phyloP scores from a whole-genome alignment of 2,113 vertebrate genomes.

The Ochotona curzoniae region DNA sequence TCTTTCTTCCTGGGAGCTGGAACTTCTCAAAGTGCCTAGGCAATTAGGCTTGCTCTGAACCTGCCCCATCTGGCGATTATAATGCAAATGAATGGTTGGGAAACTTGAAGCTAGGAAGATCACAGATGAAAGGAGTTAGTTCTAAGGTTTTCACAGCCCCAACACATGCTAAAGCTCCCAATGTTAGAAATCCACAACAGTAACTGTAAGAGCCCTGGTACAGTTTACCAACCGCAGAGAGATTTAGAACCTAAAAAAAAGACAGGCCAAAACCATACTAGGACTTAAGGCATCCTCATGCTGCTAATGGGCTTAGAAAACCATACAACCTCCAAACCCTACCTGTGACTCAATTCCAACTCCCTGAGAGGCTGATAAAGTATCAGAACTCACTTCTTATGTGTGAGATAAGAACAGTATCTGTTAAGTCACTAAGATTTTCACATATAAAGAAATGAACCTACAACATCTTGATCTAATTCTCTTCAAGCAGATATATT shows the following conservation, averaged over 20 bases:
- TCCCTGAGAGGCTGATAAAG: background rate
- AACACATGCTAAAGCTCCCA: background rate
- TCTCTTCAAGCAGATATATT: constrained; percentile 1
- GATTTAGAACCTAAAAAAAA: background rate
- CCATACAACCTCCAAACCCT: background rate
- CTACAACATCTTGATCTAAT: constrained; percentile 1
- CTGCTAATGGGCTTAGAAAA: background rate
- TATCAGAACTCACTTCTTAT: background rate
- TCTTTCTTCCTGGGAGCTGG: background rate
- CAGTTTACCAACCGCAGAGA: background rate
- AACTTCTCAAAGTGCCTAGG: background rate
- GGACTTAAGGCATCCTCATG: background rate
- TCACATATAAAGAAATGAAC: constrained; percentile 6
- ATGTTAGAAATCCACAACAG: background rate
- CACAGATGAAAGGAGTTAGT: background rate
- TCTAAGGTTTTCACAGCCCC: background rate
- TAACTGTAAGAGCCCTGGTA: background rate
- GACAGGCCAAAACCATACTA: background rate
- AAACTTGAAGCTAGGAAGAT: too few species aligned
- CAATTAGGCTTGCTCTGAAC: background rate
- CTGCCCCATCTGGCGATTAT: background rate
- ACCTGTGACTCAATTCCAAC: background rate
- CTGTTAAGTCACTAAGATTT: constrained; percentile 31
- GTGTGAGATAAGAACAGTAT: background rate
- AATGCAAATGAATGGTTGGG: background rate